A percentile compares a stretch with the other conserved stretches of the same genome.
phyloP scores from a whole-genome alignment of 2,113 vertebrate genomes.

The Antennarius striatus region DNA sequence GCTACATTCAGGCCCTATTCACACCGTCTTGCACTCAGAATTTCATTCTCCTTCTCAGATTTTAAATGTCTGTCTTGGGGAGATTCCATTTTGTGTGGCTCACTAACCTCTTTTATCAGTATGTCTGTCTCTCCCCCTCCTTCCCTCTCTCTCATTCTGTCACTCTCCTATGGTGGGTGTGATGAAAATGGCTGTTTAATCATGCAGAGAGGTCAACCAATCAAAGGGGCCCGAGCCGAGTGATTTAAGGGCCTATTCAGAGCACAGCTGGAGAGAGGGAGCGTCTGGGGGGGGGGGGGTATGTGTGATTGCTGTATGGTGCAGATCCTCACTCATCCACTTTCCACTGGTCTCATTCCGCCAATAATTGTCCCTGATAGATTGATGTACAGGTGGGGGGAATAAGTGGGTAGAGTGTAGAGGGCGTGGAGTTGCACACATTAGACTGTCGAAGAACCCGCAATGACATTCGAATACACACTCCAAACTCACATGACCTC shows the following conservation, averaged over 20 bases:
- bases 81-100: conserved; percentile 32
- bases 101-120: conserved; percentile 29
- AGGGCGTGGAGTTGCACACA: conserved; percentile 20
- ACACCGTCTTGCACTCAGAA: too few species aligned
- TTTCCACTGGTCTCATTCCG: conserved; percentile 51
- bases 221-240: conserved; percentile 55
- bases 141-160: conserved; percentile 42
- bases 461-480: conserved; percentile 20
- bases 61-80: conserved; percentile 35
- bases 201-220: conserved; percentile 78
- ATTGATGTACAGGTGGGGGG: conserved; percentile 39
- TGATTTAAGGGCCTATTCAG: conserved; percentile 75
- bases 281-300: neutral
- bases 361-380: conserved; percentile 56
- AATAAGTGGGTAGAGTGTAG: conserved; percentile 26
- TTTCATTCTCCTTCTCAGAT: too few species aligned
- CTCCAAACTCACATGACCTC: conserved; percentile 19
- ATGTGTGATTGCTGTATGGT: conserved; percentile 57
- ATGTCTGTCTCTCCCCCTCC: conserved; percentile 14
- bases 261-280: conserved; percentile 66
- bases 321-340: conserved; percentile 64
- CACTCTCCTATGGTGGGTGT: conserved; percentile 63
- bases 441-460: neutral
- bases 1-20: too few species aligned
- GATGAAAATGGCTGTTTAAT: conserved; percentile 80